Conservation (phyloP, 2,888 invertebrate species). For the Ochlodes sylvanus region DNA sequence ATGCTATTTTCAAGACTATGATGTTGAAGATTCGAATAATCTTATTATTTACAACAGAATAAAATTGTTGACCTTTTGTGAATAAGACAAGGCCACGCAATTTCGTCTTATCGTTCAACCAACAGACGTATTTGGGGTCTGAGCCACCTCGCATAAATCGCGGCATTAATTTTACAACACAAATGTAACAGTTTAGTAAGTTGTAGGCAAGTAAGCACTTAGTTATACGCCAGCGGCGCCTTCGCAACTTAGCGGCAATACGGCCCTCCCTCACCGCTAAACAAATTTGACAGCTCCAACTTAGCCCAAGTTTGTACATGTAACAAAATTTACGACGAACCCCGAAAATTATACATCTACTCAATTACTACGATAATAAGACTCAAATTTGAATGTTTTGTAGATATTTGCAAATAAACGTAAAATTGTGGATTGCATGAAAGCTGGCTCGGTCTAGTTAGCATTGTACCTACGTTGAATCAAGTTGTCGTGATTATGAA, state of each 20-base stretch:
- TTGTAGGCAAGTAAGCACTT: constrained; percentile 79
- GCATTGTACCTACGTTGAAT: constrained; percentile 78
- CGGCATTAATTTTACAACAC: constrained; percentile 80
- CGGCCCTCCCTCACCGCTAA: constrained; percentile 80
- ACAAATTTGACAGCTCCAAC: constrained; percentile 84
- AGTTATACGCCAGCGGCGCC: constrained; percentile 77
- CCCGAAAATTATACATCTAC: constrained; percentile 29
- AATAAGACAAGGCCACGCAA: neutral
- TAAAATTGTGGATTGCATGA: constrained; percentile 52
- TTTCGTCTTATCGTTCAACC: neutral
- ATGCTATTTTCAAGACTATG: no score
- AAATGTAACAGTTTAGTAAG: constrained; percentile 82
- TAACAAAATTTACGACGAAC: constrained; percentile 55
- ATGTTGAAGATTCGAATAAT: no score
- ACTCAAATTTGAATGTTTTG: constrained; percentile 40
- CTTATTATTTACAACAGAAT: no score
- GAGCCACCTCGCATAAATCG: constrained; percentile 72
- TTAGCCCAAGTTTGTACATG: constrained; percentile 78
- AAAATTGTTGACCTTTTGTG: neutral
- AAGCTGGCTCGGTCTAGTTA: constrained; percentile 77
- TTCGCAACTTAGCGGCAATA: constrained; percentile 76
- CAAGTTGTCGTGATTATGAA: constrained; percentile 81
- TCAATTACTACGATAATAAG: constrained; percentile 46
- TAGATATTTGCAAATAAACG: constrained; percentile 9
- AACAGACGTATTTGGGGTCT: constrained; percentile 43